Evolutionary conservation across 2,888 invertebrate genomes (phyloP).

Genomic region (Seira ritae): DNA sequence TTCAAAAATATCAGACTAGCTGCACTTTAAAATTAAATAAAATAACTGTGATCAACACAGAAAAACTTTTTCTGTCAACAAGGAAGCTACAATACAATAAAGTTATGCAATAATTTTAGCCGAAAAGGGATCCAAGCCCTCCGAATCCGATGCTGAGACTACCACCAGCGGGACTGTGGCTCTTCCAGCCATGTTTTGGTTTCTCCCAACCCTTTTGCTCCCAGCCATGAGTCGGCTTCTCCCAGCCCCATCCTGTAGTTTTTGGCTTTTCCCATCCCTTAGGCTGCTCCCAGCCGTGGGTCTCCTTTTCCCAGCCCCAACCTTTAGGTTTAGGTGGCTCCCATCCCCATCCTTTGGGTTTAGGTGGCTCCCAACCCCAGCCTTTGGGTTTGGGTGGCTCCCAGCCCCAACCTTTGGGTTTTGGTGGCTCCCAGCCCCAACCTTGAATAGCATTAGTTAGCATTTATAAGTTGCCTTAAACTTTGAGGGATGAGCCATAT

Average conservation of each 20-base stretch:
- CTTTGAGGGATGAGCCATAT: no score
- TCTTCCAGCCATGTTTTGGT: not conserved
- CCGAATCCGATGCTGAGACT: not conserved
- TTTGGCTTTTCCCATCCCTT: not conserved
- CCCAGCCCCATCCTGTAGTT: not conserved
- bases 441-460: no score
- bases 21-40: not conserved
- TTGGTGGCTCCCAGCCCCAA: not conserved
- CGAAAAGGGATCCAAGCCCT: not conserved
- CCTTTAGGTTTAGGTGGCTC: not conserved
- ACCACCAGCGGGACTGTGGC: not conserved
- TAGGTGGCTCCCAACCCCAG: not conserved
- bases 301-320: slow-evolving; percentile 5
- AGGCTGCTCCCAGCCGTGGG: not conserved
- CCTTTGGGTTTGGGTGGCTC: not conserved
- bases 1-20: not conserved
- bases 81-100: not conserved
- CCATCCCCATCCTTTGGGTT: not conserved
- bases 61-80: not conserved
- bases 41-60: not conserved
- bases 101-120: not conserved
- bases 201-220: not conserved
- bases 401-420: not conserved
- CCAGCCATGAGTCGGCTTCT: not conserved
- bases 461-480: no score